Percentiles rank a stretch among this genome's conserved stretches.
phyloP scores from a whole-genome alignment of 2,113 vertebrate species.

The Perca flavescens region DNA sequence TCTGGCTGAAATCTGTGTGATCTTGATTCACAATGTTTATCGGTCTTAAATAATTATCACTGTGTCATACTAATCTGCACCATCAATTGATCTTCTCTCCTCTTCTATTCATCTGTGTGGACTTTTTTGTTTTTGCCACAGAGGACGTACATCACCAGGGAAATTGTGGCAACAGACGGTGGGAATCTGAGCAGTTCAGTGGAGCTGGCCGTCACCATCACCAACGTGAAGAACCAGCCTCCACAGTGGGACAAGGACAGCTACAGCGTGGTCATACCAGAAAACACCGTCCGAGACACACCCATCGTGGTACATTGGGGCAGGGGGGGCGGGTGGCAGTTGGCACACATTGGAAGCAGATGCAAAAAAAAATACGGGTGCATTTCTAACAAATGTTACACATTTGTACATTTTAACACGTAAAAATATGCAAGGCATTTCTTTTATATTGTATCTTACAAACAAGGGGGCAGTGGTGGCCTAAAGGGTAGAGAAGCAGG shows the following conservation, averaged over 20 bases:
- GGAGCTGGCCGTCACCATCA: conserved; percentile 88
- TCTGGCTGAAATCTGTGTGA: not conserved
- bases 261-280: conserved; percentile 88
- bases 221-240: conserved; percentile 89
- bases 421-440: not conserved
- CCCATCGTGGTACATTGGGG: conserved; percentile 80
- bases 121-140: conserved; percentile 41
- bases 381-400: not conserved
- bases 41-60: not conserved
- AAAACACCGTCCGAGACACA: conserved; percentile 86
- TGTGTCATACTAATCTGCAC: not conserved
- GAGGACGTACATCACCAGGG: conserved; percentile 87
- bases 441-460: not conserved
- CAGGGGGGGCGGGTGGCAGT: too few species aligned
- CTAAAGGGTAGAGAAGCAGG: not conserved
- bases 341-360: not conserved
- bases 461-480: not conserved
- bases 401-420: not conserved
- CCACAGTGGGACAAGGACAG: conserved; percentile 90
- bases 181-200: conserved; percentile 89
- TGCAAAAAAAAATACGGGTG: not conserved
- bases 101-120: not conserved
- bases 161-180: conserved; percentile 87
- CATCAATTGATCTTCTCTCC: not conserved
- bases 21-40: conserved; percentile 14